Base-by-base conservation (phyloP, 2,113 vertebrate species). In the Eurypyga helias region DNA sequence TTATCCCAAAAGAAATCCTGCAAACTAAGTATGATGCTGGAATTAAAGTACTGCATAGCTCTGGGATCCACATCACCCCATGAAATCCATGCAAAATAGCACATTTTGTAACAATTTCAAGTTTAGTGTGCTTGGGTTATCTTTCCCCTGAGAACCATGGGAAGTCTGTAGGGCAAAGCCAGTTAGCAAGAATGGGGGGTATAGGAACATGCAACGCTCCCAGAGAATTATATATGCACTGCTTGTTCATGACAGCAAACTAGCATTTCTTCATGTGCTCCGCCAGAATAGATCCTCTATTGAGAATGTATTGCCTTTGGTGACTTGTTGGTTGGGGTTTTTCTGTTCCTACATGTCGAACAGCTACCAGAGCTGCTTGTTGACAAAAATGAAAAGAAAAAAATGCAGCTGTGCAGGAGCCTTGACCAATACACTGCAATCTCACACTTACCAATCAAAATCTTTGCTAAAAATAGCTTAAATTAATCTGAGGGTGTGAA, bases 221-320 rank as follows among this genome's bases (percentile, higher is more conserved):
- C 60, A 58, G 24, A 48, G 86, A 54, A 67, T 24, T 38, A 0
- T 9, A 54, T 5, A 9, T 13, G 45, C 6, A 24, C 20, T 3
- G 3, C 34, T 51, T 33, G 11, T 11, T 86, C 46, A 21, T 17
- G 38, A 75, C 10, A 84, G n/a, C 11, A 58, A 73, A 58, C 21
- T 38, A 64, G 62, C 52, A 78, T 24, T 90, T 90, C 61, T 86
- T 75, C 23, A 34, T 3, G 7, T 26, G 29, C 10, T 89, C 51
- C 8, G 17, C 17, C 41, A 64, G 46, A 54, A 58, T 0, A 1
- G 65, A 88, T 70, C 16, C 10, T n/a, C 54, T 80, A 1, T 0
- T 57, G 23, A 87, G 46, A 28, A 3, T 24, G 4, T 18, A 70
- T 2, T 52, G 61, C 17, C 49, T 69, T 69, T 36, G 17, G 9